phyloP scores from a whole-genome alignment of 1,140 invertebrate species.

The Acarapis woodi region DNA sequence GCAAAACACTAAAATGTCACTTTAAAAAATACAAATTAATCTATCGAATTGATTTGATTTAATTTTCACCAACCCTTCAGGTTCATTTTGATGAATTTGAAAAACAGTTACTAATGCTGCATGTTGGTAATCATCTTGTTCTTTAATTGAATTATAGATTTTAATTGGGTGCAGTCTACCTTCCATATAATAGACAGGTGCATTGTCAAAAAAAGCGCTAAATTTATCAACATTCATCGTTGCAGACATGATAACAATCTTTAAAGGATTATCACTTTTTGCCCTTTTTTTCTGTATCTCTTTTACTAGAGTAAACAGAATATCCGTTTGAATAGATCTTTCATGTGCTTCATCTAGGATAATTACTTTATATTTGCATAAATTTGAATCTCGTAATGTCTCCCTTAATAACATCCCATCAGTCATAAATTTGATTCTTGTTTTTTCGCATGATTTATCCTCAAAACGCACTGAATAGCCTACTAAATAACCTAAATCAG shows the following conservation, averaged over 20 bases:
- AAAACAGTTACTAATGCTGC: conserved; percentile 52
- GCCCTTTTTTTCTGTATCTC: conserved; percentile 31
- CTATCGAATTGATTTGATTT: conserved; percentile 1
- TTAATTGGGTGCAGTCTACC: conserved; percentile 55
- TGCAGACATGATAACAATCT: conserved; percentile 61
- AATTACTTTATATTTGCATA: conserved; percentile 42
- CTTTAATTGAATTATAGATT: conserved; percentile 38
- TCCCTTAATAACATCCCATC: conserved; percentile 83
- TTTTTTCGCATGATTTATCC: conserved; percentile 37
- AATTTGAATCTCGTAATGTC: conserved; percentile 30
- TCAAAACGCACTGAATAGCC: conserved; percentile 83
- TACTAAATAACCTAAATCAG: conserved; percentile 32
- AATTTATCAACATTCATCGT: conserved; percentile 87
- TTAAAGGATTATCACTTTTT: conserved; percentile 14
- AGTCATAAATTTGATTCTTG: conserved; percentile 56
- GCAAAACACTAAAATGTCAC: conserved; percentile 81
- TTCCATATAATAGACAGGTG: conserved; percentile 55
- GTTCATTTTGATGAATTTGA: conserved; percentile 55
- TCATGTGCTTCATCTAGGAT: conserved; percentile 95
- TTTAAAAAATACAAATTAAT: conserved; percentile 3
- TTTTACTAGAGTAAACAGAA: conserved; percentile 57
- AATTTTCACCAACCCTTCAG: conserved; percentile 43
- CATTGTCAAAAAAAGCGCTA: conserved; percentile 55
- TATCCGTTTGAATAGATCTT: conserved; percentile 74
- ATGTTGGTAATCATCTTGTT: conserved; percentile 51